These are phyloP conservation scores for Coturnix japonica DNA, from an alignment of 2,113 vertebrate genomes.

Conservation along the genomic window DNA sequence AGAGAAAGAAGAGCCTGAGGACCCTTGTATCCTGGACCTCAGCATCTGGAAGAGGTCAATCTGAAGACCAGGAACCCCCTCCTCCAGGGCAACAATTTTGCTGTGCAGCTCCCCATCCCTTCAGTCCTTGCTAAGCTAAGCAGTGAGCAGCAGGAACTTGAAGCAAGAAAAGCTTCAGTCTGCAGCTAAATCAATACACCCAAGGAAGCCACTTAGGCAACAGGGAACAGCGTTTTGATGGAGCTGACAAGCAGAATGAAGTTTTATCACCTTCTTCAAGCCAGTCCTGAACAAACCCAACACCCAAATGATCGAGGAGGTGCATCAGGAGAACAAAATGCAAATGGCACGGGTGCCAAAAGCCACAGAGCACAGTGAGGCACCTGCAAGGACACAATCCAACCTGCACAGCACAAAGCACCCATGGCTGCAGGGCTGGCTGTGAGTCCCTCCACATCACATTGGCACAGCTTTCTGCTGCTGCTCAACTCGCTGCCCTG, in stretches of 20 bases:
- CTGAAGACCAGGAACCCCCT: background rate
- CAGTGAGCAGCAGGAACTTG: background rate
- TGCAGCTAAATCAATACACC: background rate
- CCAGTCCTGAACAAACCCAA: background rate
- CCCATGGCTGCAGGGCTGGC: background rate
- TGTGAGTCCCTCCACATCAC: background rate
- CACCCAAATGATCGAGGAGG: background rate
- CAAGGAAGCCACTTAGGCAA: background rate
- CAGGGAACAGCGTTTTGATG: fast-evolving
- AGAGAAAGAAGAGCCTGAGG: background rate
- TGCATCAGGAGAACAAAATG: background rate
- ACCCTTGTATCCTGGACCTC: no score
- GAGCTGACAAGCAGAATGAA: background rate
- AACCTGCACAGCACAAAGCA: background rate
- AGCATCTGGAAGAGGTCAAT: background rate
- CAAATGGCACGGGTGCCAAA: background rate
- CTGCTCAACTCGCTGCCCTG: background rate
- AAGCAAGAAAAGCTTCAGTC: background rate
- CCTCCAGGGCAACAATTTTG: background rate
- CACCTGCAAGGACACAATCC: background rate
- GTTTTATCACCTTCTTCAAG: background rate
- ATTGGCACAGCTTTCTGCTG: background rate
- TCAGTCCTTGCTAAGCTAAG: background rate
- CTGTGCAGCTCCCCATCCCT: background rate
- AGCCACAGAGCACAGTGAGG: fast-evolving